phyloP scores from a whole-genome alignment of 2,113 vertebrate genomes.

The Nibea coibor region DNA sequence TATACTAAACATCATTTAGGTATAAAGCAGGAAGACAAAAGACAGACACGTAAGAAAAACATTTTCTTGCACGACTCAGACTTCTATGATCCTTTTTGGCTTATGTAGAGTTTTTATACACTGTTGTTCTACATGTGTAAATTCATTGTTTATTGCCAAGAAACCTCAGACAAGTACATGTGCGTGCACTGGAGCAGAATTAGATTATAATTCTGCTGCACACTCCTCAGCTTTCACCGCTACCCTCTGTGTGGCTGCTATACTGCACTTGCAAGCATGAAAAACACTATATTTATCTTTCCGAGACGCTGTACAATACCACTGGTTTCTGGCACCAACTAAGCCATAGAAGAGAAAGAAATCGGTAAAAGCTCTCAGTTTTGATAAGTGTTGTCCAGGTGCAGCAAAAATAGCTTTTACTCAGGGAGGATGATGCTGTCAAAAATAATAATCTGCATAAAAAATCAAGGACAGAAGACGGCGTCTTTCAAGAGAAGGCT shows the following conservation, averaged over 20 bases:
- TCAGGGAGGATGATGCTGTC: slow-evolving; percentile 9
- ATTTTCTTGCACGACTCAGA: slow-evolving; percentile 35
- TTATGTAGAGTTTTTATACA: slow-evolving; percentile 25
- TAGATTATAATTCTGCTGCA: slow-evolving; percentile 39
- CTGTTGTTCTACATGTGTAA: slow-evolving; percentile 43
- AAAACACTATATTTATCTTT: slow-evolving; percentile 29
- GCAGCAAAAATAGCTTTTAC: slow-evolving; percentile 22
- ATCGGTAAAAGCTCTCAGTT: slow-evolving; percentile 23
- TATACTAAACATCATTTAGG: slow-evolving; percentile 22
- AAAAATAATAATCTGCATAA: slow-evolving; percentile 34
- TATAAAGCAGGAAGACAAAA: slow-evolving; percentile 10
- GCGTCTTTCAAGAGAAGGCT: not conserved
- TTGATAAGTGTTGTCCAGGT: slow-evolving; percentile 15
- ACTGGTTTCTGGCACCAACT: not conserved
- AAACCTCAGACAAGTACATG: slow-evolving; percentile 21
- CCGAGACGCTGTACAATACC: not conserved
- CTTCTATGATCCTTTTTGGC: slow-evolving; percentile 34
- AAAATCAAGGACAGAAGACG: slow-evolving; percentile 1
- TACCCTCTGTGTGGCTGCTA: slow-evolving; percentile 1
- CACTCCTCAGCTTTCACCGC: slow-evolving; percentile 13
- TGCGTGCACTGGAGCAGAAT: slow-evolving; percentile 22
- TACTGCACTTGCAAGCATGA: slow-evolving; percentile 5
- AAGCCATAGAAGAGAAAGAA: slow-evolving; percentile 13
- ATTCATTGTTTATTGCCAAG: slow-evolving; percentile 42
- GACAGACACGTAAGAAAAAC: slow-evolving; percentile 17